Percentiles rank a stretch among this genome's conserved stretches.
Conservation (phyloP, 2,113 vertebrate species). For the Syrrhaptes paradoxus region DNA sequence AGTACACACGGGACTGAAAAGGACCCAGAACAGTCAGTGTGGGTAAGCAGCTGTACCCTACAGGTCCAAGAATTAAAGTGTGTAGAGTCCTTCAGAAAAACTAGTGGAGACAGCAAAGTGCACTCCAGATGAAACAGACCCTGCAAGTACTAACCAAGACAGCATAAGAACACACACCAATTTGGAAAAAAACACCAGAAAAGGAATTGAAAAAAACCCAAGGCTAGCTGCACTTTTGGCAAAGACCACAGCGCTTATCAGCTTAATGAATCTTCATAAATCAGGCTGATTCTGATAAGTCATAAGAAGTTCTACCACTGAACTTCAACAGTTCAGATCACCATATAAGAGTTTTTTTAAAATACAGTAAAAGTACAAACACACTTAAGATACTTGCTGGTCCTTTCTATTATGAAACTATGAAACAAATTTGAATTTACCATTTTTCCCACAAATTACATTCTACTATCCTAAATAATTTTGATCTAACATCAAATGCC, state of each 20-base stretch:
- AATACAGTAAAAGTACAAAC: neutral
- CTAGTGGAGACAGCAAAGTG: neutral
- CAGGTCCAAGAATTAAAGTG: neutral
- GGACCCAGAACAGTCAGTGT: accelerated
- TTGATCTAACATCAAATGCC: neutral
- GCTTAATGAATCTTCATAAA: neutral
- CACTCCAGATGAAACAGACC: neutral
- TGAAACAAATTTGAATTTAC: neutral
- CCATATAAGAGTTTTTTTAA: neutral
- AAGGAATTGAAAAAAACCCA: neutral
- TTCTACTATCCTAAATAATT: neutral
- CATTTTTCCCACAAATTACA: neutral
- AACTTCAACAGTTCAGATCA: neutral
- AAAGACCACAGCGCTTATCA: neutral
- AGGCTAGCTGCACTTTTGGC: neutral
- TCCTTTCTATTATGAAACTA: neutral
- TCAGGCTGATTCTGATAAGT: neutral
- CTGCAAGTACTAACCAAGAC: neutral
- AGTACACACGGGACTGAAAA: neutral
- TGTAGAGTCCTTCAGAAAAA: neutral
- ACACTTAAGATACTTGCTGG: neutral
- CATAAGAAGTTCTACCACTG: neutral
- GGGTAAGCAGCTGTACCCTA: neutral
- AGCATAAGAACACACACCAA: neutral
- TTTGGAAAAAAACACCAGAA: neutral